Base-by-base conservation (phyloP, 1,140 invertebrate species). In the Drosophila lini region DNA sequence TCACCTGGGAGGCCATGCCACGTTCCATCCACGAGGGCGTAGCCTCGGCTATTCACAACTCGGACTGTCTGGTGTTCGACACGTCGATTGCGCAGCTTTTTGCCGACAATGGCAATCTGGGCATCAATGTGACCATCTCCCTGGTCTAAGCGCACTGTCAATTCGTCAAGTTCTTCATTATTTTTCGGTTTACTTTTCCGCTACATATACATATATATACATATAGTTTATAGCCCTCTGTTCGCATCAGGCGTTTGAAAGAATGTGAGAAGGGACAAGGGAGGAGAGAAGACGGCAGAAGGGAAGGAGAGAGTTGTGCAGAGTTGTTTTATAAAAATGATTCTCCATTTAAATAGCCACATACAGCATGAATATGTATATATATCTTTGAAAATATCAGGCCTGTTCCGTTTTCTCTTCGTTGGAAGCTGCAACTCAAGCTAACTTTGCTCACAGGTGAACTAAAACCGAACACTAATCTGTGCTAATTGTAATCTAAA, bases 1-100 rank as follows among this genome's bases (percentile, higher is more conserved):
- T 99, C 31, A 99, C 98, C 10, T 99, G 99, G 99, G 99, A 99
- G 93, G 99, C 98, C 3, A 99, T 99, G 94, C 99, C 99, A 2
- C 94, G 98, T 40, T 99, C 98, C 53, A 99, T 99, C 88, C 98
- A 99, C 89, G 99, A 99, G 94, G 99, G 99, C 50, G 98, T 99
- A 7, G 97, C 98, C 38, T 97, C 97, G 19, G 98, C 99, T n/a
- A 99, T 99, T 79, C 95, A 98, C 92, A 98, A 98, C 91, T 99
- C 98, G 52, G 99, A 99, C 94, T 99, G 99, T 93, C 95, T 99
- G 52, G 98, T 99, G 44, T 99, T 99, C 94, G 99, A 99, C 93
- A 99, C 98, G 31, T 98, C 97, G 58, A 98, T 99, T 92, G 99
- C 99, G 62, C 97, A 99, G 93, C 94, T 99, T 44, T 99, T 99